Evolutionary conservation across 2,113 vertebrate genomes (phyloP), one percentile per base, ranked within the genome.

Genomic region (Nyctereutes procyonoides): DNA sequence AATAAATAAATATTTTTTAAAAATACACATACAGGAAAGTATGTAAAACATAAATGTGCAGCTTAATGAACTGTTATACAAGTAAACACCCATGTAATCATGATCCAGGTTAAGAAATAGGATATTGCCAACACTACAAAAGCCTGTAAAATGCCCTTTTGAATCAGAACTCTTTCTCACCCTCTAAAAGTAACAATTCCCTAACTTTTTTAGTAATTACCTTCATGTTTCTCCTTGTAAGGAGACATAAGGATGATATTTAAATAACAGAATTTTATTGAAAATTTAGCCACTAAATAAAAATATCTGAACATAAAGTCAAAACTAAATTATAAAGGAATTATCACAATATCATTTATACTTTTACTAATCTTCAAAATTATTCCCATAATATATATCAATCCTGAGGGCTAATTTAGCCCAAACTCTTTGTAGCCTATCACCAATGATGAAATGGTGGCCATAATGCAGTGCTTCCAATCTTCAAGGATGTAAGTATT

Each of bases 81-180:
- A 76, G n/a, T n/a, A 56, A 80, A 80, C 56, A 79, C 17, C 12
- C 56, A 71, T 48, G 30, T 86, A 73, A 65, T 38, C 8, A 90
- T 26, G 73, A 90, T 56, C 43, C n/a, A 77, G 28, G 80, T 90
- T 86, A 90, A 93, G 81, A 96, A 86, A 90, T 30, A 60, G n/a
- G n/a, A 51, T 17, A 63, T 2, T 56, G 48, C 3, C 28, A 86
- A 55, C 63, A 80, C 35, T 73, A 90, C 7, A 80, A 73, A 89
- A 85, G 43, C 62, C 28, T 71, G 13, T 24, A 80, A 80, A 11
- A 56, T 22, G 17, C 48, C 9, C 35, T 63, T 82, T 73, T 22
- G 67, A 38, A 14, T 56, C 28, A 74, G 43, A 62, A 73, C 12
- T 28, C 80, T 73, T 26, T 56, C n/a, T 71, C 43, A 62, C 22